phyloP scores from a whole-genome alignment of 2,888 invertebrate genomes.

The Bugula neritina region DNA sequence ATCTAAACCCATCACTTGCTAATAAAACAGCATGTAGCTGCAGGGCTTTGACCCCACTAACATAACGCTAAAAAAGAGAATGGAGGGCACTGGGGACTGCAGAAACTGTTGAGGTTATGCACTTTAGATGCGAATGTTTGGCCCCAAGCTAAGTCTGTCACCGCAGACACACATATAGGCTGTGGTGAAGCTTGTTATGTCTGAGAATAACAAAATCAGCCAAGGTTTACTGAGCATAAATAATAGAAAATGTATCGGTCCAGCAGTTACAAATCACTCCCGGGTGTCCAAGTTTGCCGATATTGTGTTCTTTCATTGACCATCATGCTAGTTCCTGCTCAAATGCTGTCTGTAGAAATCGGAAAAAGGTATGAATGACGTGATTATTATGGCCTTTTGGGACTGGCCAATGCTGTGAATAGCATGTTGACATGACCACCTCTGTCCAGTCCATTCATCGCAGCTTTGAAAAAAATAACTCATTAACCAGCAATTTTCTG shows the following conservation, averaged over 20 bases:
- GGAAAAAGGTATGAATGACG: not conserved
- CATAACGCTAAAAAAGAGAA: no score
- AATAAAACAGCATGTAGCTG: no score
- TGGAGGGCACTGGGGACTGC: not conserved
- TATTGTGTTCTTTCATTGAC: not conserved
- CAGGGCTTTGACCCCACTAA: no score
- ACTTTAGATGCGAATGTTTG: not conserved
- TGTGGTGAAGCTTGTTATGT: not conserved
- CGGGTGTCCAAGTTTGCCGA: not conserved
- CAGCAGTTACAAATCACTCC: not conserved
- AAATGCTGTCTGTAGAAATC: not conserved
- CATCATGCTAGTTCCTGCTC: not conserved
- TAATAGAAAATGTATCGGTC: not conserved
- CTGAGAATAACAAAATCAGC: not conserved
- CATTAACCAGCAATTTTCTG: no score
- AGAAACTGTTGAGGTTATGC: not conserved
- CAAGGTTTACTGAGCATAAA: not conserved
- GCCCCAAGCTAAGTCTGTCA: not conserved
- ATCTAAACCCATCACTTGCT: no score
- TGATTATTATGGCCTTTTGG: not conserved
- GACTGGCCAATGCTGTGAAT: not conserved
- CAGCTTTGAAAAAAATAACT: no score
- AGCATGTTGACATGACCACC: no score
- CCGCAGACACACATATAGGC: not conserved
- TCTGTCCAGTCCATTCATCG: no score